Conservation (phyloP, 2,888 invertebrate species). For the Meghimatium bilineatum region DNA sequence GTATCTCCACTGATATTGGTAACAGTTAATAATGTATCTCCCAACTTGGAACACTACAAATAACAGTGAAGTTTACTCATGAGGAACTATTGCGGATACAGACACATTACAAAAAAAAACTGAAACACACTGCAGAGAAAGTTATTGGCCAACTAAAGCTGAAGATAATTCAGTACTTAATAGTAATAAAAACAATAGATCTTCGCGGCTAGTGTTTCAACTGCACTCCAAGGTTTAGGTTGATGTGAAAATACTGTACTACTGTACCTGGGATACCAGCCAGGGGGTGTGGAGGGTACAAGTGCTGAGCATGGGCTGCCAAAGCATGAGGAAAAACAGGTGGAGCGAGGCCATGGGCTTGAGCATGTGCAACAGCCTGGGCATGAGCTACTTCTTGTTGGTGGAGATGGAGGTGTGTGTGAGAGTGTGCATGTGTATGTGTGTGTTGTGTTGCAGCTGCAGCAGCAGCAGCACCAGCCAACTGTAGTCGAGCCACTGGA, state of each 20-base stretch:
- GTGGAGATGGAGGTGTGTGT: conserved; percentile 88
- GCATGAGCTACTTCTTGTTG: conserved; percentile 58
- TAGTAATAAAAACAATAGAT: no score
- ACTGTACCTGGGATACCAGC: conserved; percentile 32
- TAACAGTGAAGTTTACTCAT: no score
- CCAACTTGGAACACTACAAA: no score
- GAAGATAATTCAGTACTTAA: no score
- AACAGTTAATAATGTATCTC: no score
- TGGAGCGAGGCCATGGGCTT: conserved; percentile 50
- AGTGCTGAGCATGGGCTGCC: conserved; percentile 54
- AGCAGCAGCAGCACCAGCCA: conserved; percentile 81
- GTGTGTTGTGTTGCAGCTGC: conserved; percentile 52
- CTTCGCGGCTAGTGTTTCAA: background rate
- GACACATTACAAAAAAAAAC: no score
- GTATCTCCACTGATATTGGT: no score
- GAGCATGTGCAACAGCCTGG: conserved; percentile 49
- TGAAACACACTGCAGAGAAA: no score
- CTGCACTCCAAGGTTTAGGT: conserved; percentile 38
- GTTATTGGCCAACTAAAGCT: no score
- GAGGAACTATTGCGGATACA: no score
- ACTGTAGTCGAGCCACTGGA: conserved; percentile 93
- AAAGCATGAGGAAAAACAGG: conserved; percentile 41
- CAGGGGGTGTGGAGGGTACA: conserved; percentile 56
- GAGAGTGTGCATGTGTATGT: conserved; percentile 87
- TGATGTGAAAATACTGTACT: background rate